Evolutionary conservation across 2,797 vertebrate species (phyloP), one percentile per base, ranked within the genome.

Genomic region (Notolepis coatsorum): DNA sequence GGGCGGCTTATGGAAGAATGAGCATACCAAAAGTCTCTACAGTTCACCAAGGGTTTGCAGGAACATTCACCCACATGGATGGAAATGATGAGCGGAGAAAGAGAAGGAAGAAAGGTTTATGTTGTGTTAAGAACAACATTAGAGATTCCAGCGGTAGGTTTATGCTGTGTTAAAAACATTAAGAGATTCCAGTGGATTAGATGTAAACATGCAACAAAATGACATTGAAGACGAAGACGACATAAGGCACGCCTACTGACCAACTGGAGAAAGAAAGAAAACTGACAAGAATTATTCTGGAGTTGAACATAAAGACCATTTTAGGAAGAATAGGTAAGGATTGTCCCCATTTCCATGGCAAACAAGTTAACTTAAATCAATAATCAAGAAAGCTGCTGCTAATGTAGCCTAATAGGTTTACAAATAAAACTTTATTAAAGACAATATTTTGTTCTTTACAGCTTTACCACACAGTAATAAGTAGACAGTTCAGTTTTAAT

Each of bases 1-100:
- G 91, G 93, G 92, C 65, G 46, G 79, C 92, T 89, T 90, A 86
- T 90, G 88, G 91, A 94, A 89, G 89, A 91, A 92, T 91, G 80
- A 93, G 92, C 95, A 88, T 96, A 96, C 95, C 95, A 95, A 96
- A 96, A 80, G 93, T 95, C 93, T 96, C 95, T 96, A 95, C 84
- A 95, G 92, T 93, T 95, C 93, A 91, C 89, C 94, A 93, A 94
- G 88, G 92, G 79, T 93, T 96, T 94, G 91, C 93, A 94, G 94
- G 92, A 93, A 92, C 90, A 95, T 94, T 95, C 86, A 95, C 92
- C 94, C 93, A 94, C 89, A 95, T 81, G 94, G 92, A 93, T 94
- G 91, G 92, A 92, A 95, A 94, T 87, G 85, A 92, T 88, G 90
- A 91, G 87, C 93, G 80, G 81, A 88, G 79, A 90, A 84, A 91